A percentile compares a stretch with the other conserved stretches of the same genome.
These are phyloP conservation scores for Ivindomyrus marchei DNA, from an alignment of 2,113 vertebrate species.

Conservation along the genomic window DNA sequence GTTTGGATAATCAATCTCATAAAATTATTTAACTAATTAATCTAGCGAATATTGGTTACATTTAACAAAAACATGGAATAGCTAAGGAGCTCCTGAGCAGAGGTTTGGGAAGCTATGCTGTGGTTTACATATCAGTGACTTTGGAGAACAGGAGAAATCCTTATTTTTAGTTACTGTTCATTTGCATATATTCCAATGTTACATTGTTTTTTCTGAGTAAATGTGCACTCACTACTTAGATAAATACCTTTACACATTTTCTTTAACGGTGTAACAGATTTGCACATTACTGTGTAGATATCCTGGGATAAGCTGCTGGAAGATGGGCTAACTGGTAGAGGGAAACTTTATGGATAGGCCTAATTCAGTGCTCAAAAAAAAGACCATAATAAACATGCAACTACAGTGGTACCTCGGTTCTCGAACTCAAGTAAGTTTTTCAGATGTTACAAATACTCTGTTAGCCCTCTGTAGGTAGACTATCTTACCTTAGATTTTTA, in stretches of 20 bases:
- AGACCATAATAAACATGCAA: not conserved
- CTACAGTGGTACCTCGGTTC: not conserved
- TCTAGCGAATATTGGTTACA: not conserved
- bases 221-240: not conserved
- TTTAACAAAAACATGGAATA: not conserved
- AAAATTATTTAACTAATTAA: not conserved
- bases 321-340: not conserved
- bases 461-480: too few relatives aligned
- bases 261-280: not conserved
- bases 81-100: not conserved
- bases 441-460: too few relatives aligned
- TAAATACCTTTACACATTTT: not conserved
- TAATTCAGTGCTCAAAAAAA: not conserved
- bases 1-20: not conserved
- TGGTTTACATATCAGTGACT: not conserved
- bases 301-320: not conserved
- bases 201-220: not conserved
- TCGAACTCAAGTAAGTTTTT: too few relatives aligned
- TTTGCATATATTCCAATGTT: not conserved
- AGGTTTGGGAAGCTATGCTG: not conserved
- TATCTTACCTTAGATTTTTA: too few relatives aligned
- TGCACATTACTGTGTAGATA: not conserved
- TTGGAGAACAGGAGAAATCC: not conserved
- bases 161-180: not conserved
- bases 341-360: not conserved